Base-by-base conservation (phyloP, 2,888 invertebrate genomes). In the Eugnorisma glareosa region DNA sequence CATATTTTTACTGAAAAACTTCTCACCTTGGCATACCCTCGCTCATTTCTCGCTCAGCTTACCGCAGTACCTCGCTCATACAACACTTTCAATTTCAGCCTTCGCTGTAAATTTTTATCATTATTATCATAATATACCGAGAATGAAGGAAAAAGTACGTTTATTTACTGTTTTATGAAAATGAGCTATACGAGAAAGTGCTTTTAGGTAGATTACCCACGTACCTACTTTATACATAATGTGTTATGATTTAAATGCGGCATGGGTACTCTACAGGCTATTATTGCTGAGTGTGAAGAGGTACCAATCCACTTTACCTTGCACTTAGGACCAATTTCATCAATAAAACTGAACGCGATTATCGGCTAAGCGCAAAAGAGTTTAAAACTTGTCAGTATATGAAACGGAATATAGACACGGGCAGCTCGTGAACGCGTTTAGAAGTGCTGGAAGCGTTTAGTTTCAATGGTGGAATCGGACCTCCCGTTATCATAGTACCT, bases 131-230 rank as follows among this genome's bases (percentile, higher is more conserved):
- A 70, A 82, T 67, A 63, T 73, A 1, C 31, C 4, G 54, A 43
- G 67, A 67, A 67, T 59, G 69, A 37, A 31, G 69, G 66, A 51
- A 78, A 68, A 78, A 21, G 15, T 51, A 28, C 61, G 51, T 63
- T 81, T 83, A 69, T 81, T 78, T 78, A 48, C 69, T 45, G 40
- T 63, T 63, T 73, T 70, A 79, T 83, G 79, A 43, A 69, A 78
- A 81, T 78, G 66, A 79, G 79, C 83, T 68, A 8, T 35, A 69
- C 72, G 69, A 45, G 66, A 78, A 78, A 81, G 35, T 59, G 83
- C 83, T 83, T 73, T 83, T 83, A 83, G 66, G 68, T 70, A 57
- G 69, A 82, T 83, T 83, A 83, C 40, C n/a, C n/a, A 24, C 51
- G 45, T 73, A 40, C 35, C 10, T 21, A 61, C 18, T 69, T 78